Conservation (phyloP, 2,888 invertebrate species). For the Sabatieria punctata region DNA sequence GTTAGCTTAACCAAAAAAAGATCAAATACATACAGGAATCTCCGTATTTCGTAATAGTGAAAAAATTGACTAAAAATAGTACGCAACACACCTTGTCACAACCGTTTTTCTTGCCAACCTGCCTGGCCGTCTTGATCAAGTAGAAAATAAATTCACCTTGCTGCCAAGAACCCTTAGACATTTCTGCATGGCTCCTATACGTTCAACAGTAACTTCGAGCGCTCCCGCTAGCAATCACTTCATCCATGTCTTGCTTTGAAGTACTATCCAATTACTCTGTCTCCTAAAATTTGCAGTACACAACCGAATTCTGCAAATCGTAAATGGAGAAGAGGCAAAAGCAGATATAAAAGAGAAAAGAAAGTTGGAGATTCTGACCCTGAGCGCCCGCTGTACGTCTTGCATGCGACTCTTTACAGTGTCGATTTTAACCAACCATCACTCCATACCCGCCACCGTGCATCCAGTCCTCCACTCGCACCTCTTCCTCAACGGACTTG, state of each 20-base stretch:
- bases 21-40: no score
- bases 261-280: constrained; percentile 86
- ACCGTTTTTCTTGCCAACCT: no score
- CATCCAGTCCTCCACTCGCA: constrained; percentile 71
- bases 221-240: constrained; percentile 39
- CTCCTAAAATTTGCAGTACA: no score
- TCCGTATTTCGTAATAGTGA: no score
- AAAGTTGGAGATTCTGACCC: constrained; percentile 48
- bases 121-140: no score
- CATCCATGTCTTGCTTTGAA: constrained; percentile 69
- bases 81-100: no score
- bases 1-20: no score
- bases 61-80: no score
- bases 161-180: constrained; percentile 38
- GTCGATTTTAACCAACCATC: constrained; percentile 65
- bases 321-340: no score
- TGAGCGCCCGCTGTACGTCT: constrained; percentile 65
- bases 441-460: constrained; percentile 71
- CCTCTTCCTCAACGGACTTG: constrained; percentile 57
- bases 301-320: no score
- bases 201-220: constrained; percentile 42
- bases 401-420: constrained; percentile 62
- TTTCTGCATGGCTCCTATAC: constrained; percentile 54
- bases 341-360: no score
- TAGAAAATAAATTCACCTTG: constrained; percentile 31